Conservation (phyloP, 2,113 vertebrate species). For the Chaetodon auriga region DNA sequence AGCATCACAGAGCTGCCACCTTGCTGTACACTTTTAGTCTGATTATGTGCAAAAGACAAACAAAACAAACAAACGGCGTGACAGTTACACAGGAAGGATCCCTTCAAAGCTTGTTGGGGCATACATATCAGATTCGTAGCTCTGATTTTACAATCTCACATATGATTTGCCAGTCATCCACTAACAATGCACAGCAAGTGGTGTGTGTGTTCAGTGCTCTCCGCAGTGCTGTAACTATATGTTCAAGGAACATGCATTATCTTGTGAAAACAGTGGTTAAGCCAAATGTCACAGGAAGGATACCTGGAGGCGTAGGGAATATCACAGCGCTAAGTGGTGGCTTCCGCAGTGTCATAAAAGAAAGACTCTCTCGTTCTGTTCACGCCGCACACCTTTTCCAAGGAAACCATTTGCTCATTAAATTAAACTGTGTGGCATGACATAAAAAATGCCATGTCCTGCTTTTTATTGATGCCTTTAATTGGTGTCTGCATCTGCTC, state of each 20-base stretch:
- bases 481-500: background rate
- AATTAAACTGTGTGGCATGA: constrained; percentile 1
- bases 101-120: constrained; percentile 43
- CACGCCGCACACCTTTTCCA: constrained; percentile 9
- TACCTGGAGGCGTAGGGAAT: constrained; percentile 36
- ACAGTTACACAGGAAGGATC: background rate
- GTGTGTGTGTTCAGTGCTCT: constrained; percentile 1
- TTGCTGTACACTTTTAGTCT: background rate
- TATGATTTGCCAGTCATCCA: background rate
- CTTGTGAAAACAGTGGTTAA: constrained; percentile 58
- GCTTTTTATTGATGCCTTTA: constrained; percentile 35
- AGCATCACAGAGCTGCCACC: background rate
- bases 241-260: constrained; percentile 49
- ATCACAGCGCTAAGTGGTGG: constrained; percentile 50
- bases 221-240: background rate
- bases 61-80: background rate
- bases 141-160: background rate
- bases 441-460: constrained; percentile 12
- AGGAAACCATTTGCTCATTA: constrained; percentile 26
- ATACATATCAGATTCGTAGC: background rate
- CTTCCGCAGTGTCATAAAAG: constrained; percentile 47
- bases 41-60: background rate
- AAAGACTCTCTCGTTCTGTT: constrained; percentile 20
- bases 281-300: constrained; percentile 50
- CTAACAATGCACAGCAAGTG: background rate